Base-by-base conservation (phyloP, 2,797 vertebrate species). In the Phrynocephalus vlangalii region DNA sequence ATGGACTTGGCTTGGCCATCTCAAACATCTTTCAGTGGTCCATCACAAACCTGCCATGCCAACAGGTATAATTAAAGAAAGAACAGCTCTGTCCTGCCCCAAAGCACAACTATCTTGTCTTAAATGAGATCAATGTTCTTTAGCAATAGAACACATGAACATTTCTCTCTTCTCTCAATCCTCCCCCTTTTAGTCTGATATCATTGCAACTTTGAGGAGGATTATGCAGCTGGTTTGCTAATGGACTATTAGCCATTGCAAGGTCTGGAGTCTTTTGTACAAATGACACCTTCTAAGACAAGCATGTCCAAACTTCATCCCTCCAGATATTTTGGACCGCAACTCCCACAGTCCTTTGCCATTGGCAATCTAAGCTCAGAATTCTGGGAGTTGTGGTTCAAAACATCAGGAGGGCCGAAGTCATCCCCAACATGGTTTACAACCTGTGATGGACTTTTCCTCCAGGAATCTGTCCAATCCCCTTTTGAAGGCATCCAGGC, bases 191-290 rank as follows among this genome's bases (percentile, higher is more conserved):
- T 68, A 66, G n/a, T 88, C 24, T 67, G 5, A 72, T 10, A 1
- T 52, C 82, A 4, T 66, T 72, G 44, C 7, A 30, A 86, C 87
- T 92, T 90, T 80, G 73, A 75, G 90, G 86, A 68, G 89, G 73
- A 92, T 92, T 90, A 91, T 73, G 52, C 1, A 73, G 18, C 18
- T 7, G 30, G 33, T 30, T 6, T 10, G 30, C 71, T 72, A 18
- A 18, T 73, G 83, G 89, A 77, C 92, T 83, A 93, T 91, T 93
- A 90, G 72, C 86, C 91, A 93, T 86, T 87, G 90, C 52, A 15
- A 56, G 30, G 78, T 87, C 90, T 3, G 60, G 28, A 0, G 44
- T 67, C 81, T 72, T 85, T 90, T 1, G 1, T 50, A 83, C 82
- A 66, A 83, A 50, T 88, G 33, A 2, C 18, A 0, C 90, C 84